phyloP scores from a whole-genome alignment of 2,797 vertebrate species.

The Micrastur ruficollis region DNA sequence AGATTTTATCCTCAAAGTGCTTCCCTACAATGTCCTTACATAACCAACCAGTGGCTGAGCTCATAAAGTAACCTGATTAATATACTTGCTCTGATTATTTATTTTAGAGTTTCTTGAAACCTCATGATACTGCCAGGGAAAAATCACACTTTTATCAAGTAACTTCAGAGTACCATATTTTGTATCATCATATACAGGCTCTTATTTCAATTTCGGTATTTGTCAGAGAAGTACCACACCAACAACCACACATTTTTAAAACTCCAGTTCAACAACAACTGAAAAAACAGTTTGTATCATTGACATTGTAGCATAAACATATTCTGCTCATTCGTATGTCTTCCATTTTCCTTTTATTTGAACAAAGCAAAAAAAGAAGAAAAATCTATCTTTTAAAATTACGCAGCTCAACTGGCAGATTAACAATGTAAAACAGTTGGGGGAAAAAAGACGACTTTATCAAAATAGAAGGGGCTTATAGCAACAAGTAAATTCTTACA shows the following conservation, averaged over 20 bases:
- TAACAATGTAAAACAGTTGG: slow-evolving; percentile 26
- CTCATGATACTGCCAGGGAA: not conserved
- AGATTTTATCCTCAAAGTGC: not conserved
- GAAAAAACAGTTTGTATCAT: slow-evolving; percentile 59
- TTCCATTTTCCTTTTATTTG: slow-evolving; percentile 34
- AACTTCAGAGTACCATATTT: slow-evolving; percentile 27
- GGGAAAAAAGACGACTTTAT: not conserved
- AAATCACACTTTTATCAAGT: slow-evolving; percentile 9
- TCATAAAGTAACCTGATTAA: not conserved
- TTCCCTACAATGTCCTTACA: not conserved
- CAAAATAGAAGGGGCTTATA: slow-evolving; percentile 49
- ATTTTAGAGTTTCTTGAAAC: not conserved
- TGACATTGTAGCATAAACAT: slow-evolving; percentile 53
- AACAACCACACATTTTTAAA: slow-evolving; percentile 39
- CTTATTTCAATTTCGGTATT: slow-evolving; percentile 24
- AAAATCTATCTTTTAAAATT: slow-evolving; percentile 12
- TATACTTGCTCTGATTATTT: not conserved
- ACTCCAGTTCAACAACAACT: slow-evolving; percentile 51
- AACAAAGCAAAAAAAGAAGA: not conserved
- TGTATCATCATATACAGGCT: not conserved
- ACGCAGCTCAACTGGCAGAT: slow-evolving; percentile 9
- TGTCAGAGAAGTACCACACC: slow-evolving; percentile 41
- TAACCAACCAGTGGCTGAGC: not conserved
- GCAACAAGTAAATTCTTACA: slow-evolving; percentile 50
- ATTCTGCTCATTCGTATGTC: slow-evolving; percentile 48